Conservation (phyloP, 2,888 invertebrate genomes). For the Diabrotica balteata region DNA sequence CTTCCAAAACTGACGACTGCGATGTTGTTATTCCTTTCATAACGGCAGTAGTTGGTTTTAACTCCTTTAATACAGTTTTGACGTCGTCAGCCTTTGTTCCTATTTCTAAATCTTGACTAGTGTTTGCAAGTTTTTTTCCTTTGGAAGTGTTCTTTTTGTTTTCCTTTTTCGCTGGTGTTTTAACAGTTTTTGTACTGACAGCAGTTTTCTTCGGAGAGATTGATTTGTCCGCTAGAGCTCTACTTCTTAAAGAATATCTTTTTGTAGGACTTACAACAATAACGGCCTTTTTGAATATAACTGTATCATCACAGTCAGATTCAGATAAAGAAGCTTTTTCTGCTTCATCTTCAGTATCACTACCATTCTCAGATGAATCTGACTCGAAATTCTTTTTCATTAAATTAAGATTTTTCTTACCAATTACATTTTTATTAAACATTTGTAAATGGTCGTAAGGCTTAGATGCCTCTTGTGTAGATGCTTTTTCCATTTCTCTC, state of each 20-base stretch:
- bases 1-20: conserved; percentile 36
- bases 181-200: not conserved
- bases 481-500: conserved; percentile 49
- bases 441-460: conserved; percentile 35
- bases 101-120: conserved; percentile 1
- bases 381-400: conserved; percentile 34
- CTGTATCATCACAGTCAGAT: conserved; percentile 36
- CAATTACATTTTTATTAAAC: conserved; percentile 50
- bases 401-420: conserved; percentile 53
- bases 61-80: conserved; percentile 4
- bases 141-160: not conserved
- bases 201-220: conserved; percentile 5
- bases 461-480: conserved; percentile 1
- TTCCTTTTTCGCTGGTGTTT: not conserved
- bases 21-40: conserved; percentile 5
- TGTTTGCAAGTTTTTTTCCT: not conserved
- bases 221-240: conserved; percentile 12
- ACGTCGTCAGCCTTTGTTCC: not conserved
- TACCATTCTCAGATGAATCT: conserved; percentile 25
- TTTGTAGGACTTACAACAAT: conserved; percentile 27
- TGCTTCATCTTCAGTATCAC: conserved; percentile 1
- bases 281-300: conserved; percentile 37
- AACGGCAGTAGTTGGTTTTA: not conserved
- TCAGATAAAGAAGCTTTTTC: conserved; percentile 14
- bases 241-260: conserved; percentile 31